Evolutionary conservation across 1,140 invertebrate genomes (phyloP), one percentile per base, ranked within the genome.

Genomic region (Drosophila mayri): DNA sequence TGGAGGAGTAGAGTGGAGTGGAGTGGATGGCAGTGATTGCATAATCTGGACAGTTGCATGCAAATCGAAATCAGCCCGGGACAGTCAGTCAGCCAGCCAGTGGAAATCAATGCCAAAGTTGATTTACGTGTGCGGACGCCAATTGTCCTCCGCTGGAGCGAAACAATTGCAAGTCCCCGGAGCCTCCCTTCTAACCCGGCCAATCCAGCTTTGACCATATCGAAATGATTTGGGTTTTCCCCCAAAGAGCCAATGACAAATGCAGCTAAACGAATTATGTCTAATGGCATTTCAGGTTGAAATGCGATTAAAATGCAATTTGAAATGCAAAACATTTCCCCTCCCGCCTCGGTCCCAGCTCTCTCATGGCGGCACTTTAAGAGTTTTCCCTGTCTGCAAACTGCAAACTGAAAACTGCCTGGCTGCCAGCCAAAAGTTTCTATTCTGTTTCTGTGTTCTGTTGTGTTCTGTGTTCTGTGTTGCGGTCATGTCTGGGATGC

Each of bases 231-330:
- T 81, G 81, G 68, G 38, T 6, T 3, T 4, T 12, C 32, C 18
- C 43, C 43, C 16, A 46, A 55, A 35, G 72, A 32, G 41, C 64
- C 74, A 62, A 79, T 76, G 83, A 87, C 83, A 88, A 87, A 87
- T 87, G 84, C 81, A 78, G 81, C 78, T 90, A 90, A 90, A 90
- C 85, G 85, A 90, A 90, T 90, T 90, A 90, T 90, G 85, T 90
- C 85, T 90, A 90, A 90, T 90, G 85, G 81, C 85, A 90, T 90
- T 90, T 90, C 85, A 90, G 85, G 85, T 90, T 90, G 85, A 90
- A 90, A 90, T 90, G 85, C 85, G 85, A 90, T 90, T 90, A 85
- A 90, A 90, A 90, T 90, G 85, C 85, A 90, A 90, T 90, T 90
- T 90, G 81, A 88, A 90, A 88, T 88, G 84, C 84, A 81, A 88